These are phyloP conservation scores for Tonatia bakeri DNA, from an alignment of 2,113 vertebrate genomes.

Conservation along the genomic window DNA sequence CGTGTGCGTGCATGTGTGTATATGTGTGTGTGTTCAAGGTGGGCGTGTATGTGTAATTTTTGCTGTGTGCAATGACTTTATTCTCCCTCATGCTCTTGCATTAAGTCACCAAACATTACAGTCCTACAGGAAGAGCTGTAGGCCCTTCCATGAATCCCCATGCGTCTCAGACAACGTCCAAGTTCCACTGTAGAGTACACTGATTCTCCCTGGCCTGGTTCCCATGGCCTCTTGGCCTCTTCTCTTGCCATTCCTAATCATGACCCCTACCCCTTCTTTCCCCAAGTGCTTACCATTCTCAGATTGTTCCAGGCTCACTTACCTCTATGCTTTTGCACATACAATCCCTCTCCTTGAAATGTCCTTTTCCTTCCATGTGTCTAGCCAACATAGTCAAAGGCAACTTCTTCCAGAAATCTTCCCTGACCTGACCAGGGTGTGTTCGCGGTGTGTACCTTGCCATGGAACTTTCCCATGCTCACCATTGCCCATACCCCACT, in stretches of 20 bases:
- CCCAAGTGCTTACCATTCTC: neutral
- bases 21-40: neutral
- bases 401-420: neutral
- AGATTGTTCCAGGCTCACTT: neutral
- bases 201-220: neutral
- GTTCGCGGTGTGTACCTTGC: neutral
- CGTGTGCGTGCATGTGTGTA: neutral
- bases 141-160: neutral
- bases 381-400: neutral
- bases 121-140: neutral
- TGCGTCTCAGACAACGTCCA: neutral
- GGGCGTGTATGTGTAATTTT: neutral
- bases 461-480: neutral
- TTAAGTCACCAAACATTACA: neutral
- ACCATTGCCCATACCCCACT: neutral
- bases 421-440: neutral
- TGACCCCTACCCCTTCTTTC: too few species aligned
- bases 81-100: neutral
- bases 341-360: neutral
- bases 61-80: neutral
- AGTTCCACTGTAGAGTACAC: neutral
- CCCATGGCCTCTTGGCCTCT: neutral
- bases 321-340: neutral
- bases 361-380: neutral
- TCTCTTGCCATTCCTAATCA: neutral